A percentile compares a stretch with the other conserved stretches of the same genome.
Conservation (phyloP, 2,888 invertebrate genomes). For the Emmelina monodactyla region DNA sequence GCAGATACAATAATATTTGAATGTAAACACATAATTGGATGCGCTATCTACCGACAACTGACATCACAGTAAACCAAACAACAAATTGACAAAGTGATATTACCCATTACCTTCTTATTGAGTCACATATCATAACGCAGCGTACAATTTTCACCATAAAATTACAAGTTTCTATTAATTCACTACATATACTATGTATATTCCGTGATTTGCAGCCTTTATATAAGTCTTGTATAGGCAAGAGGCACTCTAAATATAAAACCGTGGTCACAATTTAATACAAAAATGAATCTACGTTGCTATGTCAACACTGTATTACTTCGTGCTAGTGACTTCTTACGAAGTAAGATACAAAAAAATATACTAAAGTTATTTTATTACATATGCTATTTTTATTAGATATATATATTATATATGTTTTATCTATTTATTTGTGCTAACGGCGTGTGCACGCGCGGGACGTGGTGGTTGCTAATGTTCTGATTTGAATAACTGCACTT, state of each 20-base stretch:
- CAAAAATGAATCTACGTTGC: constrained; percentile 58
- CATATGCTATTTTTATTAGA: constrained; percentile 18
- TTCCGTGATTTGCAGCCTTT: constrained; percentile 68
- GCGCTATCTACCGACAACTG: too few species aligned
- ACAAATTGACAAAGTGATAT: too few species aligned
- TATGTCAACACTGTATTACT: constrained; percentile 50
- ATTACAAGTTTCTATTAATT: constrained; percentile 47
- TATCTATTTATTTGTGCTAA: constrained; percentile 45
- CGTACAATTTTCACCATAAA: constrained; percentile 68
- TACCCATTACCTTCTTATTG: too few species aligned
- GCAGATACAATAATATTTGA: too few species aligned
- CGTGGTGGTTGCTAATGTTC: constrained; percentile 58
- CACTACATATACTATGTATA: constrained; percentile 63
- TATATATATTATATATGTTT: constrained; percentile 23
- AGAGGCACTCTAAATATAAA: constrained; percentile 73
- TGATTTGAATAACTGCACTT: constrained; percentile 68
- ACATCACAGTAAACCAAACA: too few species aligned
- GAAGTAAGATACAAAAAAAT: constrained; percentile 41
- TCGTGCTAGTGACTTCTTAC: constrained; percentile 53
- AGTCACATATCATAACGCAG: constrained; percentile 66
- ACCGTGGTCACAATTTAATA: constrained; percentile 66
- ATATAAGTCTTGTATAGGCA: constrained; percentile 68
- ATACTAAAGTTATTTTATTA: constrained; percentile 21
- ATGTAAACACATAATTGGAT: too few species aligned
- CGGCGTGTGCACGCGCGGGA: constrained; percentile 55